Base-by-base conservation (phyloP, 2,888 invertebrate species). In the Lordiphosa andalusiaca region DNA sequence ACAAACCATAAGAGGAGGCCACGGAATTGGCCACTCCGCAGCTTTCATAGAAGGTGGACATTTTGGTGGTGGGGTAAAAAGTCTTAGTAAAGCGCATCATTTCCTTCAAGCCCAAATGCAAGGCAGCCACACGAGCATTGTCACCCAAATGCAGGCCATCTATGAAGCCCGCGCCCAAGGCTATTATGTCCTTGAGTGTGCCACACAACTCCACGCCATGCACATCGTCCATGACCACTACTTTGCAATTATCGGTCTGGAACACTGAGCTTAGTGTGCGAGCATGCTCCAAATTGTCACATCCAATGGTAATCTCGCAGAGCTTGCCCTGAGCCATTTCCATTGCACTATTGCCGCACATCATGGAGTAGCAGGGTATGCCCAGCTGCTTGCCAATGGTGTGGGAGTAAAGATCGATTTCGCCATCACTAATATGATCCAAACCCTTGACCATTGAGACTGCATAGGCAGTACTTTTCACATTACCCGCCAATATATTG, bases 171-270 rank as follows among this genome's bases (percentile, higher is more conserved):
- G 98, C 98, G 48, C 96, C 98, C 57, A 97, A 95, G 0, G 97
- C 98, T 2, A 99, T 98, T 73, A 99, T 96, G 89, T 99, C 99
- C 97, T 99, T 99, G 12, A 99, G 91, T 54, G 99, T 99, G 46
- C 99, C 98, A 88, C 98, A 99, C 68, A 98, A 93, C 91, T 99
- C 99, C 3, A 99, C 98, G 6, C 98, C 96, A 78, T 96, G 95
- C 63, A 95, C 95, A 89, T 99, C 99, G 70, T 96, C 95, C 0
- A 98, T 96, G 7, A 97, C 96, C 3, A 96, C 95, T 19, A 98
- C 97, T 77, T 98, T 91, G 91, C 99, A 99, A 90, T 97, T 96
- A 36, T 95, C 93, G 0, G 98, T 97, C 90, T 99, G 96, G 82
- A 99, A 95, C 71, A 98, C 91, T 80, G 95, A 94, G 71, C 96